Base-by-base conservation (phyloP, 2,113 vertebrate species). In the Morone saxatilis region DNA sequence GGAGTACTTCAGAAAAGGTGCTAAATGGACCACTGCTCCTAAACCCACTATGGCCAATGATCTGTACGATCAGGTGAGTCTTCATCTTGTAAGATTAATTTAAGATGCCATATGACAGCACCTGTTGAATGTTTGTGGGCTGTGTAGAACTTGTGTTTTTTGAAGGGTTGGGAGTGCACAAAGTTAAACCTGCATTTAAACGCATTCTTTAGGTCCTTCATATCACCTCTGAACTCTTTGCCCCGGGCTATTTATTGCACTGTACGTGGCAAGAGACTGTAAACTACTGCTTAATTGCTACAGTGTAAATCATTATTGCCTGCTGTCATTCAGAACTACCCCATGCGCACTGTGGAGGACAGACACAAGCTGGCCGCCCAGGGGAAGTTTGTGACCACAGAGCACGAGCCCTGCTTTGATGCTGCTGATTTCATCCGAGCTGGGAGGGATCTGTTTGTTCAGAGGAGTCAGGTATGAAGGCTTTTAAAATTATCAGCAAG, bases 351-450 rank as follows among this genome's bases (percentile, higher is more conserved):
- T 5, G 97, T 99, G 88, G 97, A 98, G 93, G 98, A 99, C 95
- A 94, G 98, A 91, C 97, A 99, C 86, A 97, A 96, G 67, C 93
- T 99, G 90, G 98, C 98, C 65, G 96, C 97, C 88, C 95, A 97
- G 93, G 98, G 98, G 77, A 99, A 98, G 92, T 99, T 99, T 88
- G 98, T 99, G 81, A 99, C 98, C 60, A 99, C 98, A 0, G 98
- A 99, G 93, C 96, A 97, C 38, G 98, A 99, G 93, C 98, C 98
- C 5, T 99, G 98, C 84, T 99, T 99, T 75, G 98, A 99, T 80
- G 98, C 98, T 89, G 98, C 98, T 66, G 98, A 99, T 93, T 99
- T 99, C 92, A 99, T 99, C 78, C 95, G 98, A 91, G 98, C 98
- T 76, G 98, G 98, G 84, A 97, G 93, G 90, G 98, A 99, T 90